Evolutionary conservation across 1,140 invertebrate species (phyloP), one percentile per base, ranked within the genome.

Genomic region (Epicauta chinensis): DNA sequence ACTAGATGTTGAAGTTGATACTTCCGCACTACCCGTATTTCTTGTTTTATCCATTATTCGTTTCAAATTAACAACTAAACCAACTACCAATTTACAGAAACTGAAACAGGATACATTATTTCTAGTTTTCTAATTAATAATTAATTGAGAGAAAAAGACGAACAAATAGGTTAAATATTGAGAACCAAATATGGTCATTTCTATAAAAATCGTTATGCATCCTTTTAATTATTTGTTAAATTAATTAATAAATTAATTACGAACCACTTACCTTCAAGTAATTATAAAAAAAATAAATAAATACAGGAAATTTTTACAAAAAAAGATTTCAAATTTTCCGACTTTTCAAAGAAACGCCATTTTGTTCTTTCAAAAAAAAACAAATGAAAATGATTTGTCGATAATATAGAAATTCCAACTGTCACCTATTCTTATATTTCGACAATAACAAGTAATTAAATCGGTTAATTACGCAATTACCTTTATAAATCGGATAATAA

Each of bases 301-400:
- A 23, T n/a, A 44, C 32, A 36, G 37, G 17, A 41, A 56, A 56
- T 53, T 56, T 56, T 53, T 16, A 51, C 41, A 39, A 52, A 14
- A 51, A 23, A 38, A 23, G 23, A 56, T 36, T 52, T 51, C 50
- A 52, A 56, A 53, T 48, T 53, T 53, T 48, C 37, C 15, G 23
- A 48, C 17, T 48, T 56, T 56, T 56, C 46, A 56, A 35, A 34
- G 38, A 15, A 14, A 43, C 49, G 54, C 54, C 54, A 56, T 56
- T 51, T 56, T 56, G 54, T 56, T 56, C 52, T 40, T 53, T 52
- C 45, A 44, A 37, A 23, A 16, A 34, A 34, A 1, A 13, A 13
- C 23, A 23, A 23, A 23, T 23, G 23, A 23, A 23, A 3, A 23
- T 5, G 23, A 23, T 23, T 30, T 3, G 42, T 45, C 40, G 48